phyloP scores from a whole-genome alignment of 2,888 invertebrate genomes.

The Incurvaria masculella region DNA sequence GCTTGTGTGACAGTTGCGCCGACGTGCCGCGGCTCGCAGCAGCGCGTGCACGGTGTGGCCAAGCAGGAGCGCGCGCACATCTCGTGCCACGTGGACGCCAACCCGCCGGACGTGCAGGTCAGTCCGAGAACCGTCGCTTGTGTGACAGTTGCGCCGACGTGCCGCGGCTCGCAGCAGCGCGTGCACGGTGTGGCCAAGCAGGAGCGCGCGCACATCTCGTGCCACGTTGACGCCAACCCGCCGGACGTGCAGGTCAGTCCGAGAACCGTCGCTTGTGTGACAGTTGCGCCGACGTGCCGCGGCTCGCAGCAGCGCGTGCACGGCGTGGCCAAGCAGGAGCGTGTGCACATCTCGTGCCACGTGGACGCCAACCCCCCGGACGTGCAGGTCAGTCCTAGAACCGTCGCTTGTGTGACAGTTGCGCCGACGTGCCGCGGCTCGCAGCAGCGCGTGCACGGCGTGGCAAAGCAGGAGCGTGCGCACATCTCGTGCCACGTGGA shows the following conservation, averaged over 20 bases:
- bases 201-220: slow-evolving; percentile 82
- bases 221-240: slow-evolving; percentile 89
- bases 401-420: too few relatives aligned
- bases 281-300: slow-evolving; percentile 86
- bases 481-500: slow-evolving; percentile 87
- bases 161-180: slow-evolving; percentile 76
- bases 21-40: slow-evolving; percentile 81
- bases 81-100: slow-evolving; percentile 85
- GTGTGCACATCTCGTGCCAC: slow-evolving; percentile 81
- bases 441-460: slow-evolving; percentile 85
- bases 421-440: slow-evolving; percentile 85
- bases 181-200: slow-evolving; percentile 92
- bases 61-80: slow-evolving; percentile 87
- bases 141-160: slow-evolving; percentile 90
- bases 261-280: too few relatives aligned
- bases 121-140: too few relatives aligned
- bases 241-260: slow-evolving; percentile 62
- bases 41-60: slow-evolving; percentile 86
- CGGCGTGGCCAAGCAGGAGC: slow-evolving; percentile 88
- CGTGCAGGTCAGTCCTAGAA: slow-evolving; percentile 49
- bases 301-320: slow-evolving; percentile 84
- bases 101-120: slow-evolving; percentile 73
- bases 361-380: slow-evolving; percentile 91
- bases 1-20: slow-evolving; percentile 92
- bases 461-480: slow-evolving; percentile 86